These are phyloP conservation scores for Ctenopoma kingsleyae DNA, from an alignment of 2,797 vertebrate species.

Conservation along the genomic window DNA sequence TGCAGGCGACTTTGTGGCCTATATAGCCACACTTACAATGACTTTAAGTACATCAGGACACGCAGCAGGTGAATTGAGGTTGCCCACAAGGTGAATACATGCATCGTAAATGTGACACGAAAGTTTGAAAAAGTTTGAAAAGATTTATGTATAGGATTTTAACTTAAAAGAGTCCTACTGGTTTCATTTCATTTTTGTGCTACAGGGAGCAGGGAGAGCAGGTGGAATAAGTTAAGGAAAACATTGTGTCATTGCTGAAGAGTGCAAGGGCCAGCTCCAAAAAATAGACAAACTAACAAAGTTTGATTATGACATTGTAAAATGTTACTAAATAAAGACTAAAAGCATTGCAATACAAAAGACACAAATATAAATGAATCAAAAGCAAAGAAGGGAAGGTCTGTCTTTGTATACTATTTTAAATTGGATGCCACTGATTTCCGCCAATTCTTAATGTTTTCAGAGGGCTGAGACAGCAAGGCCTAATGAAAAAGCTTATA, in stretches of 20 bases:
- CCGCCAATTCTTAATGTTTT: conserved; percentile 80
- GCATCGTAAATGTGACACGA: conserved; percentile 19
- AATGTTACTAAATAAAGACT: conserved; percentile 43
- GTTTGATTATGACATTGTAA: conserved; percentile 33
- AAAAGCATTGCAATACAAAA: conserved; percentile 14
- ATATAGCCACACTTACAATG: conserved; percentile 24
- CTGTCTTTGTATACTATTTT: conserved; percentile 65
- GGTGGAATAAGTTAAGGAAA: conserved; percentile 31
- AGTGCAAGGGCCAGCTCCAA: conserved; percentile 10
- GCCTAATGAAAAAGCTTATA: conserved; percentile 89
- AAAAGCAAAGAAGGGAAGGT: conserved; percentile 25
- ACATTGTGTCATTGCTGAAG: neutral
- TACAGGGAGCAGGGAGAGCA: conserved; percentile 11
- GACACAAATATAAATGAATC: conserved; percentile 52
- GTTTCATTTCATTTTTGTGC: conserved; percentile 32
- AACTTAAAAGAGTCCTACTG: conserved; percentile 8
- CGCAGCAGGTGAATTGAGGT: conserved; percentile 9
- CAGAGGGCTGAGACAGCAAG: conserved; percentile 71
- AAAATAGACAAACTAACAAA: conserved; percentile 29
- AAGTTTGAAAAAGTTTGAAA: conserved; percentile 1
- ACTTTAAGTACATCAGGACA: conserved; percentile 35
- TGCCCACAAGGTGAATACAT: conserved; percentile 38
- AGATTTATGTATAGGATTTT: conserved; percentile 24
- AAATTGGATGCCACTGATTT: conserved; percentile 81
- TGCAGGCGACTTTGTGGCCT: conserved; percentile 19